phyloP scores from a whole-genome alignment of 1,140 invertebrate species.

The Drosophila neocordata region DNA sequence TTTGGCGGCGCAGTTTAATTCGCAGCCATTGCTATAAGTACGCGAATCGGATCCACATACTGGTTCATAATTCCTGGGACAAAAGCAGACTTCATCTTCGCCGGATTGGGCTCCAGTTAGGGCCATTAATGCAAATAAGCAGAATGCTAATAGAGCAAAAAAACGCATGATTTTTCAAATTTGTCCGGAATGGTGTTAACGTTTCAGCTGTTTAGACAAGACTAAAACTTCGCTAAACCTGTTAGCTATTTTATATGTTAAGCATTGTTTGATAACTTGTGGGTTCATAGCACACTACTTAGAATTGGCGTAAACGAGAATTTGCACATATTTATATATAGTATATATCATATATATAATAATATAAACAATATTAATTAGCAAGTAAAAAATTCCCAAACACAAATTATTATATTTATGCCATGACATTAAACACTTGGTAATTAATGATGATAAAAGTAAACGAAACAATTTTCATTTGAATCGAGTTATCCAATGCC shows the following conservation, averaged over 20 bases:
- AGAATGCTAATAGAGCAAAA: conserved; percentile 40
- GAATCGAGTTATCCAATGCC: neutral
- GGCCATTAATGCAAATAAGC: conserved; percentile 39
- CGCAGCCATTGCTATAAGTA: conserved; percentile 66
- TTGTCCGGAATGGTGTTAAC: conserved; percentile 12
- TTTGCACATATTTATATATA: neutral
- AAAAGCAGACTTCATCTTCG: conserved; percentile 37
- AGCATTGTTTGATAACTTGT: conserved; percentile 6
- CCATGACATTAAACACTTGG: neutral
- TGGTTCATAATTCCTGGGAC: conserved; percentile 46
- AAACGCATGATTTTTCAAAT: conserved; percentile 46
- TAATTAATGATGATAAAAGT: conserved; percentile 15
- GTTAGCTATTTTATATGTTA: conserved; percentile 50
- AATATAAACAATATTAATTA: conserved; percentile 7
- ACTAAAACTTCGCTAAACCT: conserved; percentile 43
- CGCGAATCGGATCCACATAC: conserved; percentile 62
- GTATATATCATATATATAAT: neutral
- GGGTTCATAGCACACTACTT: conserved; percentile 3
- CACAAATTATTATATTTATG: neutral
- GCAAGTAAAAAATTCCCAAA: neutral
- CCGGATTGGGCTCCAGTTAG: conserved; percentile 17
- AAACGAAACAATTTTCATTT: neutral
- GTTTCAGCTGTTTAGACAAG: conserved; percentile 30
- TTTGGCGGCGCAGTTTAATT: conserved; percentile 45
- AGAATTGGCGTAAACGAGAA: neutral